Evolutionary conservation across 2,113 vertebrate species (phyloP), one percentile per base, ranked within the genome.

Genomic region (Tetrax tetrax): DNA sequence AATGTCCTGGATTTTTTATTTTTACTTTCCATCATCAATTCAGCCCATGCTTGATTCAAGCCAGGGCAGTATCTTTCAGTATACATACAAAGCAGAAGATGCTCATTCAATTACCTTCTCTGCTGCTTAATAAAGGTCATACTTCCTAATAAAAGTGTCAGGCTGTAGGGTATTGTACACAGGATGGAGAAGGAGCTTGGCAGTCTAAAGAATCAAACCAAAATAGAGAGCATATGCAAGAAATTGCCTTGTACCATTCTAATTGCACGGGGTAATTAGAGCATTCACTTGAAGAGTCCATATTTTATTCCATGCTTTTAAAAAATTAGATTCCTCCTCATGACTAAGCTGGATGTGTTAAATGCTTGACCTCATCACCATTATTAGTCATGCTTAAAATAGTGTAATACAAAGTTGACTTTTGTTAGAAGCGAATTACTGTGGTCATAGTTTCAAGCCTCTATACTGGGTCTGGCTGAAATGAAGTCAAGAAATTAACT

Each of bases 221-320:
- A 83, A 80, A n/a, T 28, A 80, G 28, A 89, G 7, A 68, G 1
- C 33, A 23, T 38, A 57, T 81, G 28, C n/a, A 70, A 83, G 51
- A 91, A 91, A 83, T 82, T 71, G 14, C 25, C 24, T 41, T 61
- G 22, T 28, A 63, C 10, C 6, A 12, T 69, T 91, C 23, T 53
- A 64, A 27, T 18, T 77, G 14, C 33, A 47, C 11, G 2, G 14
- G 25, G 13, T 28, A 81, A 81, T 93, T 77, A 87, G 3, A 61
- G 2, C 10, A 60, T 76, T 74, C 35, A n/a, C 81, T 53, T 83
- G 50, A 69, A 93, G 43, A 60, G 1, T 1, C 1, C 0, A 0
- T 51, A 28, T 80, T 81, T 91, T 77, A 47, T 77, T 69, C 41
- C 9, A 24, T 19, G 14, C 21, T 57, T 83, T 69, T 77, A 69